phyloP scores from a whole-genome alignment of 2,113 vertebrate genomes.

The Pseudorectes ferrugineus region DNA sequence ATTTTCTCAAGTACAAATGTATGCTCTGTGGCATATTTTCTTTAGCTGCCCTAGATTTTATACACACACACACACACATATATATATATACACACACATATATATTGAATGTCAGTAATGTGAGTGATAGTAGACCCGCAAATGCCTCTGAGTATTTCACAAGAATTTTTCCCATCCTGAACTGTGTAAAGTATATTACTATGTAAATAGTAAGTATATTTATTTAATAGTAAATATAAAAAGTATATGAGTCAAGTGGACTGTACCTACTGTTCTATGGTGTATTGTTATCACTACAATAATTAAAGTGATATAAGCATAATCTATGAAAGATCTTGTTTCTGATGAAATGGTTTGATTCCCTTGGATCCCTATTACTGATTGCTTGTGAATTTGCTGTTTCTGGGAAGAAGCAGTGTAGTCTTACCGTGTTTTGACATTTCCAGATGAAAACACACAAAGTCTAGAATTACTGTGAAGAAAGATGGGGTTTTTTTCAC shows the following conservation, averaged over 20 bases:
- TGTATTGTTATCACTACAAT: background rate
- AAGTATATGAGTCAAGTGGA: background rate
- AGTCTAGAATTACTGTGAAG: background rate
- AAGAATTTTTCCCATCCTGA: background rate
- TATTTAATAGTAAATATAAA: too few relatives aligned
- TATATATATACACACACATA: rapidly evolving
- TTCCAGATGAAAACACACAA: background rate
- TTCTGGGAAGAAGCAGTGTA: background rate
- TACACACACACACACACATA: background rate
- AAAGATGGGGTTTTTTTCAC: background rate
- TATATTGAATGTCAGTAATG: background rate
- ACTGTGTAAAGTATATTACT: background rate
- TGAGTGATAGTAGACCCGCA: background rate
- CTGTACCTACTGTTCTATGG: background rate
- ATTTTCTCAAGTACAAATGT: background rate
- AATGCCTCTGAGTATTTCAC: background rate
- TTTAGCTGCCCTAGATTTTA: background rate
- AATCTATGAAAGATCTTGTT: background rate
- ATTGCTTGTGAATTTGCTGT: background rate
- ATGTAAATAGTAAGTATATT: too few relatives aligned
- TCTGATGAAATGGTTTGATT: background rate
- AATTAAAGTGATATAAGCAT: background rate
- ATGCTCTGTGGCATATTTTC: background rate
- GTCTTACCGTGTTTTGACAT: background rate
- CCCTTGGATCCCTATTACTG: background rate